Evolutionary conservation across 2,888 invertebrate genomes (phyloP).

Genomic region (Brenthis hecate): DNA sequence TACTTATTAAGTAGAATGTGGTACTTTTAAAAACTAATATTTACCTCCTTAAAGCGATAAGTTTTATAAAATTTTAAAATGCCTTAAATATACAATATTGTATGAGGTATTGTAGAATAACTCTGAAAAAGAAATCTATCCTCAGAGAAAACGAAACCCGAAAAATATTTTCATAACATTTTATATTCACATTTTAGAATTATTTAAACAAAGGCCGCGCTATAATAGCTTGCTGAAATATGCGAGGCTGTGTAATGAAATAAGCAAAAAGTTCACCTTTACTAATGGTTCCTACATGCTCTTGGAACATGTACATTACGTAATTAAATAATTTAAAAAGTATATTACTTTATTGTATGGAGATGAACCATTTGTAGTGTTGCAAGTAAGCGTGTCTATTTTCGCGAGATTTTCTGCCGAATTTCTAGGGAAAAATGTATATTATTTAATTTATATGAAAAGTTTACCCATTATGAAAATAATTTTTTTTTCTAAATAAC

Average conservation of each 20-base stretch:
- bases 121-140: constrained; percentile 4
- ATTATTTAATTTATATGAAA: no score
- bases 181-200: constrained; percentile 23
- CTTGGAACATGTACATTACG: constrained; percentile 15
- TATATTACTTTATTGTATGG: constrained; percentile 9
- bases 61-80: no score
- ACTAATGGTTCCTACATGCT: constrained; percentile 11
- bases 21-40: no score
- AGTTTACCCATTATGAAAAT: no score
- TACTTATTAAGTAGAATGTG: no score
- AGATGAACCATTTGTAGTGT: not conserved
- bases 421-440: not conserved
- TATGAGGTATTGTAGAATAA: not conserved
- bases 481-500: no score
- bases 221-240: constrained; percentile 24
- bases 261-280: constrained; percentile 20
- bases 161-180: constrained; percentile 25
- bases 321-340: constrained; percentile 19
- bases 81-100: not conserved
- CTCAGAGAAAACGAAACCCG: constrained; percentile 3
- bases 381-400: not conserved
- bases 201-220: constrained; percentile 19
- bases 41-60: no score
- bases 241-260: constrained; percentile 24
- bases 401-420: not conserved